Evolutionary conservation across 2,888 invertebrate species (phyloP).

Genomic region (Sclerodermus sp.): DNA sequence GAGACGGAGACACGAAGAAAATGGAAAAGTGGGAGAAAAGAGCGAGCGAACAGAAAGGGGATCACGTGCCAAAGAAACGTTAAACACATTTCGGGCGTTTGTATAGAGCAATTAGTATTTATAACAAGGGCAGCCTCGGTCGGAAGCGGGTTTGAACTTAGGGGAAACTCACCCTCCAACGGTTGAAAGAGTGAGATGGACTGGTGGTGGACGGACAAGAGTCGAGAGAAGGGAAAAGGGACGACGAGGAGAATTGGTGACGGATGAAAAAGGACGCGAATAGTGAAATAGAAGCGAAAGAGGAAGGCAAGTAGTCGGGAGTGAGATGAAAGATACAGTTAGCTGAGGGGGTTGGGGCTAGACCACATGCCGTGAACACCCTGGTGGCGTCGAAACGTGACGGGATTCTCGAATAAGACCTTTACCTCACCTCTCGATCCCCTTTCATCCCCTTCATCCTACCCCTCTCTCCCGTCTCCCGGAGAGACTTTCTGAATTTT

Average conservation of each 20-base stretch:
- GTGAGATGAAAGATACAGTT: neutral
- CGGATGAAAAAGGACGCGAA: conserved; percentile 5
- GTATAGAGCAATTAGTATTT: conserved; percentile 53
- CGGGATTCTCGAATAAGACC: conserved; percentile 33
- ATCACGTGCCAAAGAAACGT: conserved; percentile 38
- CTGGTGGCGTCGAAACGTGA: conserved; percentile 42
- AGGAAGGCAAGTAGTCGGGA: neutral
- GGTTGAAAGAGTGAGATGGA: conserved; percentile 20
- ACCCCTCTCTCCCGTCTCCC: neutral
- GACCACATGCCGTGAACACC: conserved; percentile 49
- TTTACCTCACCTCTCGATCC: neutral
- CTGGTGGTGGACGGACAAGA: conserved; percentile 15
- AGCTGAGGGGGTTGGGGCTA: conserved; percentile 31
- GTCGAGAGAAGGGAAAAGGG: no score
- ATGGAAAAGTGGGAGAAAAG: neutral
- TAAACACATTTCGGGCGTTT: conserved; percentile 47
- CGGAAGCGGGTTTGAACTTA: conserved; percentile 20
- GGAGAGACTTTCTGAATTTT: no score
- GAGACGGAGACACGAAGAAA: no score
- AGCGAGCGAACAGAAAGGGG: conserved; percentile 8
- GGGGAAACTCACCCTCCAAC: conserved; percentile 14
- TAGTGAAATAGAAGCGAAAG: conserved; percentile 11
- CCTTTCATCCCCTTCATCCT: neutral
- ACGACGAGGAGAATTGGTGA: no score
- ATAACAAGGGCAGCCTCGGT: conserved; percentile 43